Base-by-base conservation (phyloP, 2,797 vertebrate species). In the Limnodromus scolopaceus region DNA sequence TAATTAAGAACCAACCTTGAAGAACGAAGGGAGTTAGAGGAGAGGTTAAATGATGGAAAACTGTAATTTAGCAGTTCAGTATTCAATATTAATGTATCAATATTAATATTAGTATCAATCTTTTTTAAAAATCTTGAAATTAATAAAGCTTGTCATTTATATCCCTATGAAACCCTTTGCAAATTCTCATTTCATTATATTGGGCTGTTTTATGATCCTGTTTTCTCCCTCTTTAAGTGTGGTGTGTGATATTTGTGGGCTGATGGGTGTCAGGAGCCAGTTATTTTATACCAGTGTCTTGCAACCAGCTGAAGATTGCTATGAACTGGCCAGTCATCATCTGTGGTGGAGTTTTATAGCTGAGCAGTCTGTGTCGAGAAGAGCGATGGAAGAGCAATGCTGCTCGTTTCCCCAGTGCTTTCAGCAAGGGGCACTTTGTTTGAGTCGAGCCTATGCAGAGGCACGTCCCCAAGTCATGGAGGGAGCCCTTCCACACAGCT, bases 1-100 rank as follows among this genome's bases (percentile, higher is more conserved):
- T 84, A 63, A 81, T 87, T 91, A 89, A 89, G 84, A 92, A 39
- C 28, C 28, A 87, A 14, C 18, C 6, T 76, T 39, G 66, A 79
- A 83, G 48, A 90, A 69, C 32, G 63, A 32, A 75, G 65, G 46
- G 57, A 43, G 58, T 72, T 81, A 88, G 49, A 88, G 30, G 2
- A n/a, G 43, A 89, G 43, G 63, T 86, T 79, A 84, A 84, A 63
- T 69, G n/a, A 51, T 91, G 71, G 69, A 34, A 60, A 90, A 39
- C 11, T 75, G 48, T 71, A 51, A 74, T 81, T 79, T 38, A 81
- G 69, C 53, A 53, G 53, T 66, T 30, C 18, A 46, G 27, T 46
- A 11, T 61, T 93, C 51, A 57, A 18, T 81, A 68, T 77, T 61
- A 55, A 75, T 36, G 14, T 53, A 36, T 25, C n/a, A 69, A 19